Evolutionary conservation across 37 sponge, comb jelly and placozoan species (phyloP), one percentile per base, ranked within the genome.

Genomic region (Halisarca cf. caerulea): DNA sequence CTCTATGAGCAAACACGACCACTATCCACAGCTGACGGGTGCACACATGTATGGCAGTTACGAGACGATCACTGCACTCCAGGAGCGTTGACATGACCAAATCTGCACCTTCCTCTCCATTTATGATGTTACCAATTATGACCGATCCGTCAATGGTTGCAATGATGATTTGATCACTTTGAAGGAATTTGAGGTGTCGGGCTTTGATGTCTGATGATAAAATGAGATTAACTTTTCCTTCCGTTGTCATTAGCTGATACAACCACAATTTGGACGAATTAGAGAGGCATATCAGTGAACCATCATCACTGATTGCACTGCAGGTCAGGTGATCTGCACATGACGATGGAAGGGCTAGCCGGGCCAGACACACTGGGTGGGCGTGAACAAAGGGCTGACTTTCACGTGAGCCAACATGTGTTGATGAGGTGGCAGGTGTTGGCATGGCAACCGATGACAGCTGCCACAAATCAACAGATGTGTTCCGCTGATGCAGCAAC

Each of bases 221-320:
- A 3, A 74, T 23, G 21, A 74, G 45, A 5, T 74, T 74, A 1
- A 74, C 44, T 20, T 18, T 43, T 2, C 44, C 77, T 1, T 43
- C 23, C 7, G 38, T 20, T 42, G 42, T 6, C 44, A 44, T 1
- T 1, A 74, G n/a, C 2, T 25, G 77, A 74, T 88, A 92, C 42
- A 92, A 11, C 92, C 92, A 92, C 25, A 87, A 21, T 37, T 57
- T 42, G 6, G 83, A 44, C 8, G 79, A 54, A 44, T 80, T 88
- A 0, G 87, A 86, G 20, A 92, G 45, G 60, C 84, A 79, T 37
- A 86, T 75, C n/a, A 80, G 34, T 33, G 66, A 58, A n/a, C 73
- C 84, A 84, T 86, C 87, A 41, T 36, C 21, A 17, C 90, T 83
- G 2, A 87, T 89, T 5, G 83, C 68, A 83, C 91, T 86, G 58